Evolutionary conservation across 2,797 vertebrate genomes (phyloP), one percentile per base, ranked within the genome.

Genomic region (Xiphorhynchus erythropygius): DNA sequence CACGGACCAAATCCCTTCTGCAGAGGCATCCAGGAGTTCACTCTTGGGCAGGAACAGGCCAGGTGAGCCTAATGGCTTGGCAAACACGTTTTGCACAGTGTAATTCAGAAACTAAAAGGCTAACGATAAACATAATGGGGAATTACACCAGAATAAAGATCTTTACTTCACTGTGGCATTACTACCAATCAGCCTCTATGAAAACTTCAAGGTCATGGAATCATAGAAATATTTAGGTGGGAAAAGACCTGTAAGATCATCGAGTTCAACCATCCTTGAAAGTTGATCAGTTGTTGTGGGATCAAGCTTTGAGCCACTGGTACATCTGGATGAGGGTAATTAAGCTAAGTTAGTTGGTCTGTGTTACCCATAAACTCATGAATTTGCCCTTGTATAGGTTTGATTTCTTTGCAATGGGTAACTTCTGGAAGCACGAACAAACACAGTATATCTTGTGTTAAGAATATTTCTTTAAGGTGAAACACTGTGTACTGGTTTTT

Each of bases 201-300:
- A 89, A 67, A 59, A n/a, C n/a, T 52, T 75, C 30, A 75, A 73
- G 55, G 55, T 56, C 49, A 13, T 0, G 19, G 56, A 80, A 57
- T 3, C 35, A 42, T 0, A 55, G 46, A 79, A 67, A 73, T 49
- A 79, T 60, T 73, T 37, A 28, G 22, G 27, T 4, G 41, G 60
- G 42, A 79, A 86, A 75, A 70, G 46, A 89, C 5, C 6, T 71
- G 39, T 41, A 53, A 44, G 49, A 71, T 5, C 23, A 57, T 18
- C 0, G 3, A 93, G 39, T 70, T n/a, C 37, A 75, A 14, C 5
- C 1, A 5, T 2, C 33, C 46, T 1, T 47, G 5, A 8, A 55
- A 47, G 30, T 30, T 49, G 33, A 37, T 52, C 22, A n/a, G 50
- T 18, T 60, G 28, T 11, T 41, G 13, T 2, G 71, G 46, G 67